Conservation (phyloP, 2,113 vertebrate species). For the Recurvirostra avosetta region DNA sequence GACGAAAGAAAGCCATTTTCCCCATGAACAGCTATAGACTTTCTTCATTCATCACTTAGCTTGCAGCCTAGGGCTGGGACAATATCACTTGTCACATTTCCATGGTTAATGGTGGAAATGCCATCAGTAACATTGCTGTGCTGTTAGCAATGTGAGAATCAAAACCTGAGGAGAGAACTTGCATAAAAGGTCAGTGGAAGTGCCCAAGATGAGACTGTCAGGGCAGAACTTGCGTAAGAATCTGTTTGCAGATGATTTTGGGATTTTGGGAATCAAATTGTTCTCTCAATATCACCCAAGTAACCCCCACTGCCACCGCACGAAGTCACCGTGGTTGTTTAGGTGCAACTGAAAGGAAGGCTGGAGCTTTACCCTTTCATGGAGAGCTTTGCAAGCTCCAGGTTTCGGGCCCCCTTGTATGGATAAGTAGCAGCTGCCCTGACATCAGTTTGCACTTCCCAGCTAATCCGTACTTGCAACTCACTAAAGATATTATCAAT, state of each 20-base stretch:
- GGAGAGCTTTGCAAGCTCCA: background rate
- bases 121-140: background rate
- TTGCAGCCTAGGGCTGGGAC: background rate
- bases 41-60: background rate
- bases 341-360: background rate
- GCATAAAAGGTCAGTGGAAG: background rate
- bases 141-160: background rate
- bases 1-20: background rate
- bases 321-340: fast-evolving
- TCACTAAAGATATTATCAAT: background rate
- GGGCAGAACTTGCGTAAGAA: background rate
- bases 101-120: background rate
- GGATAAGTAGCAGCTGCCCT: background rate
- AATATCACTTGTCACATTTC: background rate
- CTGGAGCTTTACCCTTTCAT: background rate
- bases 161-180: background rate
- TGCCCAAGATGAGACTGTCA: background rate
- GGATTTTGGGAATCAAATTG: background rate
- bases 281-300: background rate
- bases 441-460: background rate
- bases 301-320: background rate
- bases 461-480: background rate
- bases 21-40: background rate
- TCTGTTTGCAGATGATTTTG: background rate
- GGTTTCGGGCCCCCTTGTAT: background rate